Evolutionary conservation across 2,113 vertebrate species (phyloP), one percentile per base, ranked within the genome.

Genomic region (Hirundichthys speculiger): DNA sequence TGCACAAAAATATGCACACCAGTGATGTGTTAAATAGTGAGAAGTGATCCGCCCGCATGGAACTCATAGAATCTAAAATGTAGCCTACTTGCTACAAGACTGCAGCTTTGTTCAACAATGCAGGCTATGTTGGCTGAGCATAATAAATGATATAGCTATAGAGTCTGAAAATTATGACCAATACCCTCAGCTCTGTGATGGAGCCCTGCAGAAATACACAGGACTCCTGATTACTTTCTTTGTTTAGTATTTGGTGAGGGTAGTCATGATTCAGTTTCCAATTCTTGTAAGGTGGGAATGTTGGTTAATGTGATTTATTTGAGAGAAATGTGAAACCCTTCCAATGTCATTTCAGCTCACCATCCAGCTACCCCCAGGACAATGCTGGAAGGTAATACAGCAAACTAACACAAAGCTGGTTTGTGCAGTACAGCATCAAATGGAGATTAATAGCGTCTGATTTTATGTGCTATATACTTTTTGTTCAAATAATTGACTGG

Each of bases 341-440:
- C 83, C 78, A 76, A 86, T 90, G 86, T 91, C 84, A 81, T 92
- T 92, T 89, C 89, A 92, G 91, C 87, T 80, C 91, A 75, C 91
- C 89, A 86, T 2, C 70, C 80, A 88, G 63, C 86, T 90, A 48
- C 83, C 88, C 90, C 63, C 88, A 86, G 73, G 90, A 91, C 65
- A 92, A 86, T 78, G 85, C 90, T 86, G 88, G 85, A 90, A 92
- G 91, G 91, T 92, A 90, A 92, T 89, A 82, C 71, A 89, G 85
- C 68, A 87, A 88, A 77, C 47, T 61, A 87, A 85, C 85, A 84
- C 84, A 79, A 84, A 86, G 72, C 55, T 62, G 58, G 68, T 81
- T 62, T 84, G 71, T 83, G 71, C 73, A 68, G 72, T 60, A 50
- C 69, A 77, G 73, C 75, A 80, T 58, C 39, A 76, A 79, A 49